Percentiles rank a stretch among this genome's conserved stretches.
Evolutionary conservation across 2,113 vertebrate species (phyloP).

Genomic region (Corythornis vintsioides): DNA sequence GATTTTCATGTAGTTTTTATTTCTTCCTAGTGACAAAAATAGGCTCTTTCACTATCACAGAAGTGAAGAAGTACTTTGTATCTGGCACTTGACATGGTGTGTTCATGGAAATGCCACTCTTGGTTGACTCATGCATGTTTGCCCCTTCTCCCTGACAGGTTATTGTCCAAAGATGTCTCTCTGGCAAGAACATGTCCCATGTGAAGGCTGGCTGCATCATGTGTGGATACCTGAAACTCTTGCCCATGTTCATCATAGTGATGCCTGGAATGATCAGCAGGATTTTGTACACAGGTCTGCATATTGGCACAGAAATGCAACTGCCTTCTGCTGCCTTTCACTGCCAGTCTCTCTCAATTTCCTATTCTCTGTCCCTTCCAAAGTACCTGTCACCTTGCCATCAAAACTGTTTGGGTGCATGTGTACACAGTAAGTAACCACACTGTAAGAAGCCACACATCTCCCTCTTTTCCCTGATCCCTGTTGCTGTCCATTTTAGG

Average conservation of each 20-base stretch:
- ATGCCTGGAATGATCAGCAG: conserved; percentile 96
- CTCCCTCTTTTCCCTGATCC: neutral
- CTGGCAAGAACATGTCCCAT: conserved; percentile 95
- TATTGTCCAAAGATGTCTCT: conserved; percentile 96
- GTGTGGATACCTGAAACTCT: conserved; percentile 93
- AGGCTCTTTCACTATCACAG: neutral
- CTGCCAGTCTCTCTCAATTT: neutral
- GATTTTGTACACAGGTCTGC: conserved; percentile 87
- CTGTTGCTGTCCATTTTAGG: neutral
- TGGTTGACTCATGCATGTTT: neutral
- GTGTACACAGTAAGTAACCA: neutral
- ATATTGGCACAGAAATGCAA: neutral
- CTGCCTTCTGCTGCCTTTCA: neutral
- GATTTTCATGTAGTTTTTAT: neutral
- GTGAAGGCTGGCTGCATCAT: conserved; percentile 91
- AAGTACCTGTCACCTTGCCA: neutral
- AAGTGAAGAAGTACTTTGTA: neutral
- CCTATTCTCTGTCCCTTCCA: neutral
- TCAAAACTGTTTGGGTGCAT: neutral
- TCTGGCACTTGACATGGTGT: neutral
- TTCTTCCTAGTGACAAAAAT: neutral
- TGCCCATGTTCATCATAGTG: conserved; percentile 97
- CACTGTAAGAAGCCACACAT: neutral
- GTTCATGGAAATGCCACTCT: neutral
- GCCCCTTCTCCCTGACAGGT: conserved; percentile 77